Evolutionary conservation across 1,140 invertebrate species (phyloP), one percentile per base, ranked within the genome.

Genomic region (Aphelenchoides fujianensis): DNA sequence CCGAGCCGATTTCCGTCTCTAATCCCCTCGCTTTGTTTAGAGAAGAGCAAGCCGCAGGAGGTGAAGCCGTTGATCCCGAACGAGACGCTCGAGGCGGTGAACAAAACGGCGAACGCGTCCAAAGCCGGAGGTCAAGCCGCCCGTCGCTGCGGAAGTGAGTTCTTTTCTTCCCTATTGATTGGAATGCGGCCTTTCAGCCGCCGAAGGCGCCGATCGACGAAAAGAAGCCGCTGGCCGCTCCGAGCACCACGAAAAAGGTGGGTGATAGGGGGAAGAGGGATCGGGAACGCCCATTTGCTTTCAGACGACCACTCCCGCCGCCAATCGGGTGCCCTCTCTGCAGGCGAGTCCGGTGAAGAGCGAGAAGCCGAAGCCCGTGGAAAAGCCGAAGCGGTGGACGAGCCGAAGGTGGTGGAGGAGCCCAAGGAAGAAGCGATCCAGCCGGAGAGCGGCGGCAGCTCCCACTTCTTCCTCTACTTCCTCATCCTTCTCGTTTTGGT

Each of bases 391-490:
- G 23, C n/a, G n/a, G 52, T 27, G 1, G 52, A 53, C 27, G 52
- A 1, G 52, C n/a, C n/a, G n/a, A 61, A 61, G 59, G 59, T 28
- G 28, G 31, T 61, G 19, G 30, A 61, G n/a, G 31, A 16, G 2
- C 59, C 27, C 12, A 48, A 48, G 23, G 41, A 1, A 19, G 27
- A n/a, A 61, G 36, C 1, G 59, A 61, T n/a, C 27, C 31, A 61
- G 36, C 36, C 1, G 59, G n/a, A 19, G n/a, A 61, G n/a, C n/a
- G 59, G 19, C 16, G 59, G 2, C 16, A 61, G n/a, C 59, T 31
- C 31, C 27, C n/a, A 61, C 59, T 66, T 30, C 1, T 12, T 66
- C n/a, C 53, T 66, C n/a, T n/a, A 66, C 63, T 66, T 36, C 12
- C 27, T 66, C 32, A 12, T 66, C 32, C 23, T 66, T 30, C n/a